Evolutionary conservation across 2,888 invertebrate genomes (phyloP), one percentile per base, ranked within the genome.

Genomic region (Listrodromus nycthemerus): DNA sequence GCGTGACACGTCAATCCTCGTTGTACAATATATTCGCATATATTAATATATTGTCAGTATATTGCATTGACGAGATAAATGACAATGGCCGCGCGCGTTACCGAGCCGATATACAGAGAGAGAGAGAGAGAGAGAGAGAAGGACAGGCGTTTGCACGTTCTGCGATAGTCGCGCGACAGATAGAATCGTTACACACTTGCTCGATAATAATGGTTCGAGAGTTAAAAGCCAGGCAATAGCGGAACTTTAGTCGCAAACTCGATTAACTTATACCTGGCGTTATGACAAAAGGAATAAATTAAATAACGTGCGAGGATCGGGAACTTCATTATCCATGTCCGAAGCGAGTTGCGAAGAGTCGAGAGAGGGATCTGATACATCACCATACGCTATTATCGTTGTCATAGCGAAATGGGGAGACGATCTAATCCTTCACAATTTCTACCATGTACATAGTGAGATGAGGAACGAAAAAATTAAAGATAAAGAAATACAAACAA

Each of bases 401-500:
- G 66, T 55, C 55, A 13, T 55, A 55, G 16, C 48, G 37, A 27
- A 61, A 75, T 19, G 27, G 63, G 21, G 21, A 24, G 61, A 37
- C 70, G 71, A 71, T 58, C 48, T 73, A 71, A 55, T 73, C 77
- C 67, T 63, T 82, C 71, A 45, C 65, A 55, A 82, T 82, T 82
- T 86, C 80, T 86, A 86, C 84, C 86, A 84, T 86, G 86, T 86
- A 86, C 50, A 86, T 86, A 86, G 82, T 55, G n/a, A 45, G 78
- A 48, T 41, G 50, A 74, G 67, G 73, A 33, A 37, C 33, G 33
- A 75, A 70, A 70, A 50, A 52, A 66, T 52, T 37, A 66, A 55
- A 66, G 21, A 33, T 41, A 48, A 61, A 55, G 41, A 61, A 67
- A 78, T 69, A 77, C 52, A 76, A 74, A 63, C 63, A 69, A 58